Evolutionary conservation across 2,797 vertebrate genomes (phyloP), one percentile per base, ranked within the genome.

Genomic region (Kryptolebias ocellatus): DNA sequence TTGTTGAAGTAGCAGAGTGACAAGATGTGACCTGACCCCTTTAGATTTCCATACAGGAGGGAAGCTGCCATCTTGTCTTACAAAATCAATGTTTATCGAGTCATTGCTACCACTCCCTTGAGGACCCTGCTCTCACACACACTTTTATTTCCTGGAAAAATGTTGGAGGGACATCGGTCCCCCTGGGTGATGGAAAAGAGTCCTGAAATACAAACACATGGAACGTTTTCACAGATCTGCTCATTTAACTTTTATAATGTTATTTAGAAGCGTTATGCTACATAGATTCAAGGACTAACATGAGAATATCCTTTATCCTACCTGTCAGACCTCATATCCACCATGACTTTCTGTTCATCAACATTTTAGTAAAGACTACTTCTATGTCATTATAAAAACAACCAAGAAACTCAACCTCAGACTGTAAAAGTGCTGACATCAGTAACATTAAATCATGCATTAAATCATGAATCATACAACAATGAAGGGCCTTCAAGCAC

Each of bases 31-130:
- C 83, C 83, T 80, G 86, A 89, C 86, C 84, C 66, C 75, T 51
- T 71, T 42, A 64, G 69, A 47, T 74, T 76, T 83, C 64, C 77
- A 65, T 74, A 65, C 71, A 69, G 76, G 70, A 82, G 76, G 73
- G 78, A 83, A 85, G 80, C 81, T 31, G 83, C 83, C 88, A 80
- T 87, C 88, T 84, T 90, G 83, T 86, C 68, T 90, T 90, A 87
- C 88, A 87, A 86, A 14, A 54, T 87, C 84, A 88, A 84, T 89
- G 83, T 91, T 90, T 90, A 83, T 80, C 37, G 18, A 74, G 60
- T 71, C 67, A 2, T 74, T 50, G 79, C 81, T 85, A 79, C 79
- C 53, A 54, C 67, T 81, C 83, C 87, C 86, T 4, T 0, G 53
- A 72, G 82, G 68, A 56, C 60, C 29, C 12, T 4, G 60, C 79